Conservation (phyloP, 2,797 vertebrate genomes). For the Tokudaia tokunoshimensis region DNA sequence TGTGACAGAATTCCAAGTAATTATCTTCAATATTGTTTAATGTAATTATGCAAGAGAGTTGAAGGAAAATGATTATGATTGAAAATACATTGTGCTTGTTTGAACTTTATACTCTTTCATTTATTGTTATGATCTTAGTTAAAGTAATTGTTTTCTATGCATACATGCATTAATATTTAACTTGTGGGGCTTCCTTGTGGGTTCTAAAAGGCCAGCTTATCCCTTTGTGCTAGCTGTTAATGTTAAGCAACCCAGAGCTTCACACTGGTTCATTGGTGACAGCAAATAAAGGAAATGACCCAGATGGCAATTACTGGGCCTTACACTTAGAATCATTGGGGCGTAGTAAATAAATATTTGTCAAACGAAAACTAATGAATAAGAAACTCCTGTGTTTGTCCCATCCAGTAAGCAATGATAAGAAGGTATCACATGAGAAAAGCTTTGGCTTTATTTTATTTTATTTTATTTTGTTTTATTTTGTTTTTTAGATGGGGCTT, state of each 20-base stretch:
- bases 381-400: constrained; percentile 52
- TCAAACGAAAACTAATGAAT: constrained; percentile 69
- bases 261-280: constrained; percentile 58
- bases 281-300: constrained; percentile 78
- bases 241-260: constrained; percentile 58
- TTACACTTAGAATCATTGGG: constrained; percentile 71
- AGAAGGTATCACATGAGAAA: constrained; percentile 6
- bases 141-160: constrained; percentile 71
- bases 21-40: constrained; percentile 69
- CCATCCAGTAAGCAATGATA: constrained; percentile 20
- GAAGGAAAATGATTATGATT: constrained; percentile 51
- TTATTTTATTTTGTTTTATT: not conserved
- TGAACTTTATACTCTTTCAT: constrained; percentile 70
- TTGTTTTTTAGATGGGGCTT: not conserved
- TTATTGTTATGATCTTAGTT: constrained; percentile 59
- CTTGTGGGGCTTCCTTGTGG: constrained; percentile 56
- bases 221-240: constrained; percentile 53
- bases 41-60: constrained; percentile 43
- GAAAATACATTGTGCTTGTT: constrained; percentile 50
- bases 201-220: constrained; percentile 60
- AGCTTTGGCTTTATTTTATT: not conserved
- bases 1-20: constrained; percentile 55
- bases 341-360: constrained; percentile 77
- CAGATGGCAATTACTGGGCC: constrained; percentile 66
- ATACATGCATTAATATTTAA: constrained; percentile 66